A percentile compares a stretch with the other conserved stretches of the same genome.
phyloP scores from a whole-genome alignment of 2,888 invertebrate genomes.

The Sminthurinus aureus region DNA sequence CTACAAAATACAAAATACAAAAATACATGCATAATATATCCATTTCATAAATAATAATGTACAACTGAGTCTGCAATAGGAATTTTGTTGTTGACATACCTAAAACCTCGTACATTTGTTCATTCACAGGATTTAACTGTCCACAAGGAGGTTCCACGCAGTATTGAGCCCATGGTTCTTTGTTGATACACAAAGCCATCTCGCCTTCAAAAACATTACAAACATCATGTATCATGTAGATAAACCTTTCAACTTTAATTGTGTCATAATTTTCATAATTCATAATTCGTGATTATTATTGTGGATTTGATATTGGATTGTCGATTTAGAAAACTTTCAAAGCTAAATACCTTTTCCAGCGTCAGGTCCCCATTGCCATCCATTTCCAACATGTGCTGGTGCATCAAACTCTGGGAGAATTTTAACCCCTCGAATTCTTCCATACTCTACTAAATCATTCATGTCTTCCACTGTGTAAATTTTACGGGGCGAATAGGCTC shows the following conservation, averaged over 20 bases:
- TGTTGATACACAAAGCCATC: conserved; percentile 59
- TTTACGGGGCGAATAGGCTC: conserved; percentile 80
- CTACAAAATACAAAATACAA: too few species aligned
- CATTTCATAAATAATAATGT: too few species aligned
- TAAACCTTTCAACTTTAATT: too few species aligned
- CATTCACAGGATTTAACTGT: conserved; percentile 61
- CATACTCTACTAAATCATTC: conserved; percentile 74
- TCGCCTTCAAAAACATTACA: too few species aligned
- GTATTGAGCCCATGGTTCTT: conserved; percentile 62
- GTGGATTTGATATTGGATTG: too few species aligned
- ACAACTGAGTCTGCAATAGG: too few species aligned
- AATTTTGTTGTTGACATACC: conserved; percentile 65
- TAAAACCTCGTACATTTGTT: conserved; percentile 58
- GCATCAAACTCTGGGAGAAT: conserved; percentile 92
- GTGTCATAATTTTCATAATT: too few species aligned
- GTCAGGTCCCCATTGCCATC: conserved; percentile 61
- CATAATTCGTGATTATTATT: too few species aligned
- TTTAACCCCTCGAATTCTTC: conserved; percentile 79
- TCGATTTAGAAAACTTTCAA: conserved; percentile 51
- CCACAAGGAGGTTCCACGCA: conserved; percentile 83
- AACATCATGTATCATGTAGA: too few species aligned
- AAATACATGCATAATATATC: too few species aligned
- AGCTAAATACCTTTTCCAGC: too few species aligned
- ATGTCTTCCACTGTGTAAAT: conserved; percentile 71
- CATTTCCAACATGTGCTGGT: conserved; percentile 73